A percentile compares a stretch with the other conserved stretches of the same genome.
Conservation (phyloP, 2,888 invertebrate species). For the Trachelus stipa region DNA sequence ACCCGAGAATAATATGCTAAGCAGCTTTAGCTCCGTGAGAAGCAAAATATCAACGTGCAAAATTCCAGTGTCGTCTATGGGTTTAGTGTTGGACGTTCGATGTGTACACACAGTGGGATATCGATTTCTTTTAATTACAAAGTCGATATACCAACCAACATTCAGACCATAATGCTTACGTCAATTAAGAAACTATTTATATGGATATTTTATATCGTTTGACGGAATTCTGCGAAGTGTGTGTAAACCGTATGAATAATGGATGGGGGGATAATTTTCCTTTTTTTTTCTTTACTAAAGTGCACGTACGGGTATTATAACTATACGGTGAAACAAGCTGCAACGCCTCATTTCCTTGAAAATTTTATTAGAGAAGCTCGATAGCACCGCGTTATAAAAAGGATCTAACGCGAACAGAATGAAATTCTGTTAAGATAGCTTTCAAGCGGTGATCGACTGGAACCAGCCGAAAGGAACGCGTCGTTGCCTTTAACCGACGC, state of each 20-base stretch:
- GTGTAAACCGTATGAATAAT: neutral
- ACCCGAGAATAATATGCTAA: conserved; percentile 30
- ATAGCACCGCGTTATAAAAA: neutral
- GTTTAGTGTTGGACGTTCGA: neutral
- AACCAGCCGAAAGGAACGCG: neutral
- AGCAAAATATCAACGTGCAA: neutral
- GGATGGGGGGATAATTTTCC: neutral
- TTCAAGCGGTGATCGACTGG: neutral
- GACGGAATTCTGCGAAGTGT: neutral
- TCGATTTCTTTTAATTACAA: neutral
- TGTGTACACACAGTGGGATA: neutral
- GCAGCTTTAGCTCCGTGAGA: conserved; percentile 27
- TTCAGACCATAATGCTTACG: neutral
- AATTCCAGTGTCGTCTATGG: neutral
- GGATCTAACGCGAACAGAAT: neutral
- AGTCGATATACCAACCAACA: neutral
- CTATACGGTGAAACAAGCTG: neutral
- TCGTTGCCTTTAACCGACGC: neutral
- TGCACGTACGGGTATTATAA: neutral
- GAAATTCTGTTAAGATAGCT: neutral
- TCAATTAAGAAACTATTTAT: neutral
- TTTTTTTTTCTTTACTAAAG: neutral
- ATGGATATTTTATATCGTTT: neutral
- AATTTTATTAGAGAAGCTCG: neutral
- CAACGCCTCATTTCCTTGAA: neutral